Conservation (phyloP, 2,797 vertebrate genomes). For the Fringilla coelebs region DNA sequence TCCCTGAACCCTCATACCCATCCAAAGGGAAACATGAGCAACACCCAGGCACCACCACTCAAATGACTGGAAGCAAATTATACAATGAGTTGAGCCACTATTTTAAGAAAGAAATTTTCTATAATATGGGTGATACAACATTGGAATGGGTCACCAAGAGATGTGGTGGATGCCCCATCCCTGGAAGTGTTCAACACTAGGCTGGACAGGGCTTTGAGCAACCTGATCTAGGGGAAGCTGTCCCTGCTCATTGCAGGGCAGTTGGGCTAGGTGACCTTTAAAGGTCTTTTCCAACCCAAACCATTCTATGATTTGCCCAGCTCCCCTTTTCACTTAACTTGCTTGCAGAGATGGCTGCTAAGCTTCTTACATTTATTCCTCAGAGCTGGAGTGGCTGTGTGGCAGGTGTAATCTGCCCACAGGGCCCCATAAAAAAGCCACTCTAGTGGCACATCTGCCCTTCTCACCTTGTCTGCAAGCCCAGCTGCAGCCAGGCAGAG, state of each 20-base stretch:
- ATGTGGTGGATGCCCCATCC: rapidly evolving
- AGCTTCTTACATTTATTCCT: background rate
- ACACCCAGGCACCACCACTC: background rate
- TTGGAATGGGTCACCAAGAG: background rate
- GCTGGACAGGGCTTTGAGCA: background rate
- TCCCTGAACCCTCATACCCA: background rate
- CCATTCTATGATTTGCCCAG: background rate
- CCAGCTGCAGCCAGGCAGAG: background rate
- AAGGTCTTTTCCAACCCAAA: background rate
- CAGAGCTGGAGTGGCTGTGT: background rate
- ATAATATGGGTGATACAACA: rapidly evolving
- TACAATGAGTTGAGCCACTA: background rate
- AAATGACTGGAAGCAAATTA: background rate
- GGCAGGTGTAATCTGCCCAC: background rate
- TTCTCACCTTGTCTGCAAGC: background rate
- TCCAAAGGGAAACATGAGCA: background rate
- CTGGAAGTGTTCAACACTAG: background rate
- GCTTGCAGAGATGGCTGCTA: background rate
- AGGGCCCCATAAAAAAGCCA: background rate
- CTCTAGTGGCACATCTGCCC: background rate
- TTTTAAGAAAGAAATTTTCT: background rate
- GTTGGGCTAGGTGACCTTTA: background rate
- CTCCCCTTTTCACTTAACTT: background rate
- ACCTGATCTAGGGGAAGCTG: background rate
- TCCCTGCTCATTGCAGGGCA: background rate